Evolutionary conservation across 1,140 invertebrate genomes (phyloP).

Genomic region (Heliothis subflexa): DNA sequence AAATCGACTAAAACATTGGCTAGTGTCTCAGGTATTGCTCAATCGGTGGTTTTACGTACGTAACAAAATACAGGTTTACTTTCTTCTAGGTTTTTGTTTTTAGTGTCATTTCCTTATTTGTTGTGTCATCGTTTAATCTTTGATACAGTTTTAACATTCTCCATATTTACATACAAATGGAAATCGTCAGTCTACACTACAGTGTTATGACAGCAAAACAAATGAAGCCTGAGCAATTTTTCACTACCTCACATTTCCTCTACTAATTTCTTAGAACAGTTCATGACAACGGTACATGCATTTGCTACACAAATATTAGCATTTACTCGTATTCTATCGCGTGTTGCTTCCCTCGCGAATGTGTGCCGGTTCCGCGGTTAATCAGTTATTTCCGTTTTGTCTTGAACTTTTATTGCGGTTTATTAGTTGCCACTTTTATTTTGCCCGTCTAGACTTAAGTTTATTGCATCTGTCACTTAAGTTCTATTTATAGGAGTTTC

Average conservation of each 20-base stretch:
- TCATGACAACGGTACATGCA: conserved; percentile 31
- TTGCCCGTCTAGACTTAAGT: conserved; percentile 3
- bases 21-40: conserved; percentile 19
- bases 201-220: neutral
- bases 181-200: neutral
- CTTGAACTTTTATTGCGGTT: conserved; percentile 27
- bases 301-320: conserved; percentile 31
- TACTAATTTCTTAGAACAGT: neutral
- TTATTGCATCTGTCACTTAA: neutral
- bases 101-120: neutral
- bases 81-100: conserved; percentile 5
- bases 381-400: conserved; percentile 40
- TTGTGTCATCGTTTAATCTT: neutral
- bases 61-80: conserved; percentile 2
- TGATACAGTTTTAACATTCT: neutral
- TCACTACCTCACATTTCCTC: neutral
- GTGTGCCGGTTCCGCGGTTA: conserved; percentile 23
- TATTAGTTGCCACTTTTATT: conserved; percentile 10
- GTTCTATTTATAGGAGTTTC: neutral
- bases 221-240: neutral
- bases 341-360: conserved; percentile 27
- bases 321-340: conserved; percentile 29
- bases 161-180: neutral
- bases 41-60: conserved; percentile 15
- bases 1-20: conserved; percentile 31